Base-by-base conservation (phyloP, 2,797 vertebrate genomes). In the Mormyrops boulengeri region DNA sequence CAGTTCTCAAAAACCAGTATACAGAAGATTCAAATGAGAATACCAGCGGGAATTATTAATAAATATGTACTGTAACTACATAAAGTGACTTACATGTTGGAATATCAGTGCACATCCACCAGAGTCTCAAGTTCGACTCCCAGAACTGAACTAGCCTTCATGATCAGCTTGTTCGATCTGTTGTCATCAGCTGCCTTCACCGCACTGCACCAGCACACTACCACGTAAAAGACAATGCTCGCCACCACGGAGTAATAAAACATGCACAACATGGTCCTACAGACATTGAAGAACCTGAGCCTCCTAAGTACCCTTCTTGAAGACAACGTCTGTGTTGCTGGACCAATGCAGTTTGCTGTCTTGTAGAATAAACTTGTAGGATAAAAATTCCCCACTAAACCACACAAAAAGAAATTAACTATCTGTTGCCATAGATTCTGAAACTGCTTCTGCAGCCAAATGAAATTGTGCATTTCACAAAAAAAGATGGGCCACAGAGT, bases 361-460 rank as follows among this genome's bases (percentile, higher is more conserved):
- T 60, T 60, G 57, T 22, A 60, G 19, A 60, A 60, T n/a, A 22
- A 60, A 60, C 57, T 60, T 60, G 1, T 6, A 60, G 57, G 22
- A 22, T 60, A 60, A 60, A 60, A 22, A 8, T 8, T 60, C 17
- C 89, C 86, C 90, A 91, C 89, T 92, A 92, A 91, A 44, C 47
- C 62, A 85, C 60, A 85, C 62, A 88, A 89, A 89, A 89, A 90
- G 91, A 92, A 93, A 93, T 93, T 92, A 89, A 92, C 88, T 89
- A 91, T 90, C 90, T 53, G 66, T 69, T 55, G n/a, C 30, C 87
- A 82, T 90, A 89, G 89, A 87, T 47, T 53, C 41, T 55, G 87
- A 88, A 62, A 38, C 26, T 41, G 30, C 19, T 26, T 9, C 14
- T n/a, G 19, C 19, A 60, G 57, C 2, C 50, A 50, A 73, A 62